Evolutionary conservation across 2,888 invertebrate species (phyloP).

Genomic region (Homarus gammarus): DNA sequence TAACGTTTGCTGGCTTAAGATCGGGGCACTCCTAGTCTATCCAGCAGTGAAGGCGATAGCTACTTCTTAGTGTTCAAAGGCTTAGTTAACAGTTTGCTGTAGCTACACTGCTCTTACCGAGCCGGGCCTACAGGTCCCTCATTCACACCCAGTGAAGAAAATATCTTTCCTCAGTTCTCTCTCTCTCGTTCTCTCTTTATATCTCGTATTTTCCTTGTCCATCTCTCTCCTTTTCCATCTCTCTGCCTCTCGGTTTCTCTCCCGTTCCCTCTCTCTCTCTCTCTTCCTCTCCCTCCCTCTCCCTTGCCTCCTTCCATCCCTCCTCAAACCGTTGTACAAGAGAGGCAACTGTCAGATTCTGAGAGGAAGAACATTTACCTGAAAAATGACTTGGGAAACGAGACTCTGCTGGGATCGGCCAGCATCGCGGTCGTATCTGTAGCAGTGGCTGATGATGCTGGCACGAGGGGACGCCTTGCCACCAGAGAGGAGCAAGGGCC

Average conservation of each 20-base stretch:
- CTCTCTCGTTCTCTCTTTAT: not conserved
- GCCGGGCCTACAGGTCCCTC: no score
- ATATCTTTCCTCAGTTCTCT: not conserved
- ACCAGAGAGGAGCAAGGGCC: no score
- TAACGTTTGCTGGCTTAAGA: no score
- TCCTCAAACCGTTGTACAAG: slow-evolving; percentile 44
- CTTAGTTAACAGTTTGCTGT: no score
- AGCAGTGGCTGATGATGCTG: not conserved
- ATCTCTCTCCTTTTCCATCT: not conserved
- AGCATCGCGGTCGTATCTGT: slow-evolving; percentile 2
- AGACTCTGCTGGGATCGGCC: slow-evolving; percentile 32
- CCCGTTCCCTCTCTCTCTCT: not conserved
- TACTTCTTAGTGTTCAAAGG: no score
- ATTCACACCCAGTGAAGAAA: no score
- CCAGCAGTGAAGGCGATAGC: no score
- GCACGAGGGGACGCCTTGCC: no score
- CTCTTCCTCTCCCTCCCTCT: not conserved
- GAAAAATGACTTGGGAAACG: slow-evolving; percentile 61
- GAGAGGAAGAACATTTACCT: slow-evolving; percentile 58
- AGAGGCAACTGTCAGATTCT: slow-evolving; percentile 69
- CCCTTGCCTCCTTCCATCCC: not conserved
- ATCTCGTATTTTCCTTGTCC: not conserved
- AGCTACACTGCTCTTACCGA: no score
- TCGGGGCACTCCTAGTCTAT: no score
- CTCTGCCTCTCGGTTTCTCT: not conserved